Percentiles rank a stretch among this genome's conserved stretches.
Evolutionary conservation across 1,140 invertebrate genomes (phyloP).

Genomic region (Amphibalanus amphitrite): DNA sequence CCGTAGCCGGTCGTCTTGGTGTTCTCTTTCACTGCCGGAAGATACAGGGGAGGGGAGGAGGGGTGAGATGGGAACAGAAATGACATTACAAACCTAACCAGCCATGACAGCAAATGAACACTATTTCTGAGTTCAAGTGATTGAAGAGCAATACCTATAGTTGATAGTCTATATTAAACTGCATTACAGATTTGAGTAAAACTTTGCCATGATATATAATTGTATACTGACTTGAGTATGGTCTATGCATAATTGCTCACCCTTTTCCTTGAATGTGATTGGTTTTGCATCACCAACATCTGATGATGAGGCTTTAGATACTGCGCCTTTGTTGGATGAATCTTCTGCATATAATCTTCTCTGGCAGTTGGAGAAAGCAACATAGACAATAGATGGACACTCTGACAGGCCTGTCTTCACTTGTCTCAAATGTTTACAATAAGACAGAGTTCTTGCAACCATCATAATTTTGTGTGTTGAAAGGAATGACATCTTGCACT

Average conservation of each 20-base stretch:
- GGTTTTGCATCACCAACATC: not conserved
- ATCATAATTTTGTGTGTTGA: not conserved
- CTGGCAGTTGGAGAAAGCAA: not conserved
- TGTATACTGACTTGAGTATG: no score
- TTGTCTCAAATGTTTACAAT: not conserved
- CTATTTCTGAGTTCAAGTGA: no score
- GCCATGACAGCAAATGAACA: no score
- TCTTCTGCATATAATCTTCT: not conserved
- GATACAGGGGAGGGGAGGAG: no score
- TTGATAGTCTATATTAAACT: no score
- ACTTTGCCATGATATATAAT: no score
- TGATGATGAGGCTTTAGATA: not conserved
- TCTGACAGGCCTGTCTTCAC: not conserved
- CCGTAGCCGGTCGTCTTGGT: slow-evolving; percentile 64
- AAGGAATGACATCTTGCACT: not conserved
- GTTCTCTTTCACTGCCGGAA: slow-evolving; percentile 64
- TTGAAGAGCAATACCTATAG: no score
- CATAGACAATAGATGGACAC: not conserved
- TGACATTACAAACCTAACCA: no score
- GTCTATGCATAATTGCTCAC: not conserved
- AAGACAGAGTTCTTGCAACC: not conserved
- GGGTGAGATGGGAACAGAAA: no score
- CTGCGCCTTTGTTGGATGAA: not conserved
- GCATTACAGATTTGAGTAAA: no score
- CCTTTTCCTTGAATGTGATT: not conserved